Base-by-base conservation (phyloP, 2,113 vertebrate species). In the Benthochromis sp. region DNA sequence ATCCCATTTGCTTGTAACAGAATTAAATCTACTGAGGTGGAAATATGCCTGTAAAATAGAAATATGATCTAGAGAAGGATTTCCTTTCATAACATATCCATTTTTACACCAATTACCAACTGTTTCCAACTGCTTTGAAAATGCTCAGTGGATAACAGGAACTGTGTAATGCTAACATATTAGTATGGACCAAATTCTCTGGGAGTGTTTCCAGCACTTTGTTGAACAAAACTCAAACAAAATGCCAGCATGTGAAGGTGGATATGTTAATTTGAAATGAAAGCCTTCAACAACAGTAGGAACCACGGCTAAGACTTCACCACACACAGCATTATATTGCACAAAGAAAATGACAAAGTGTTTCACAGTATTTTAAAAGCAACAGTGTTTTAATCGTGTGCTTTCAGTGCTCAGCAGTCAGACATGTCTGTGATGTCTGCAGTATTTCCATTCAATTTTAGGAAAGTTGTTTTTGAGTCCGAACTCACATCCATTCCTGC, bases 311-410 rank as follows among this genome's bases (percentile, higher is more conserved):
- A 73, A 80, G 34, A 69, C 88, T 69, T 91, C 81, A 86, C 69
- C 47, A 84, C 38, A 84, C 83, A 88, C 86, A 82, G 86, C 85
- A 47, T 93, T 89, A 59, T 84, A 45, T 85, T 84, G 88, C 78
- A 88, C 84, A 82, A 83, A 27, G 19, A n/a, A 69, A 76, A 61
- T 13, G 19, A 63, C 61, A 90, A 79, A 73, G n/a, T 63, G 43
- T 81, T 63, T 80, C 83, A 88, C 84, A 84, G 59, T 89, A 76
- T 89, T 86, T 84, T 59, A 31, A 59, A 81, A 66, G 47, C 66
- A 89, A 66, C 82, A 84, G 82, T 83, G 82, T 83, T 85, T 73
- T 85, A 82, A 82, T 83, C 13, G 11, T 76, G 59, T 81, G 85
- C 86, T 89, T 86, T 89, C 11, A 38, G 76, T 87, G 84, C 86